phyloP scores from a whole-genome alignment of 2,888 invertebrate species.

The Hemicrepidius hirtus region DNA sequence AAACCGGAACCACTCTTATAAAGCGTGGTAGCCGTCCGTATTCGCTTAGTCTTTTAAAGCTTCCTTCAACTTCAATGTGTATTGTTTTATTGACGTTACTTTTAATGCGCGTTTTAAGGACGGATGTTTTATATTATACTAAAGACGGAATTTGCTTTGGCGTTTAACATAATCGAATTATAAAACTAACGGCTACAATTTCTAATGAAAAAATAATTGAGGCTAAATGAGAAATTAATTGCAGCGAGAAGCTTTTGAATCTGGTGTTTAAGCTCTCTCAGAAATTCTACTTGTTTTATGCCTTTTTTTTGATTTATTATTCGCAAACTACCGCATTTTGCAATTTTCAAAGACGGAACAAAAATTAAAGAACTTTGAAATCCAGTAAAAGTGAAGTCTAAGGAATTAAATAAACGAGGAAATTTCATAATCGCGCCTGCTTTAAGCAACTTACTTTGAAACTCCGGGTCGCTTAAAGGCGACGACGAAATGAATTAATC shows the following conservation, averaged over 20 bases:
- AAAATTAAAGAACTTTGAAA: slow-evolving; percentile 36
- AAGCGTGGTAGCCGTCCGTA: neutral
- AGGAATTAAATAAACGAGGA: slow-evolving; percentile 37
- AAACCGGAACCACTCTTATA: slow-evolving; percentile 38
- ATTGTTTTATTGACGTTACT: slow-evolving; percentile 24
- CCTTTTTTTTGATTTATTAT: slow-evolving; percentile 39
- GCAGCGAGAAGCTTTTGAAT: slow-evolving; percentile 41
- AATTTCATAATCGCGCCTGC: slow-evolving; percentile 37
- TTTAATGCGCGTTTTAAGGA: slow-evolving; percentile 1
- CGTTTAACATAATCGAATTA: slow-evolving; percentile 38
- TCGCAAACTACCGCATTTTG: slow-evolving; percentile 33
- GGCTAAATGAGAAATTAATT: slow-evolving; percentile 50
- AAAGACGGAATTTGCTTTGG: neutral
- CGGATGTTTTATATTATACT: slow-evolving; percentile 14
- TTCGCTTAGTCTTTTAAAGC: slow-evolving; percentile 16
- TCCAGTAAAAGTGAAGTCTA: slow-evolving; percentile 33
- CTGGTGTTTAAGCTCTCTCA: slow-evolving; percentile 24
- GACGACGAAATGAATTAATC: slow-evolving; percentile 34
- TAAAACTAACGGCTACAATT: slow-evolving; percentile 34
- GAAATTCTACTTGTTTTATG: slow-evolving; percentile 35
- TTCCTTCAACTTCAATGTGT: neutral
- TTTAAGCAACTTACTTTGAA: slow-evolving; percentile 36
- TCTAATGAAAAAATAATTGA: slow-evolving; percentile 47
- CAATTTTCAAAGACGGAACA: slow-evolving; percentile 22
- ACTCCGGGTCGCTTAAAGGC: slow-evolving; percentile 21